Base-by-base conservation (phyloP, 2,113 vertebrate genomes). In the Pelusios castaneus region DNA sequence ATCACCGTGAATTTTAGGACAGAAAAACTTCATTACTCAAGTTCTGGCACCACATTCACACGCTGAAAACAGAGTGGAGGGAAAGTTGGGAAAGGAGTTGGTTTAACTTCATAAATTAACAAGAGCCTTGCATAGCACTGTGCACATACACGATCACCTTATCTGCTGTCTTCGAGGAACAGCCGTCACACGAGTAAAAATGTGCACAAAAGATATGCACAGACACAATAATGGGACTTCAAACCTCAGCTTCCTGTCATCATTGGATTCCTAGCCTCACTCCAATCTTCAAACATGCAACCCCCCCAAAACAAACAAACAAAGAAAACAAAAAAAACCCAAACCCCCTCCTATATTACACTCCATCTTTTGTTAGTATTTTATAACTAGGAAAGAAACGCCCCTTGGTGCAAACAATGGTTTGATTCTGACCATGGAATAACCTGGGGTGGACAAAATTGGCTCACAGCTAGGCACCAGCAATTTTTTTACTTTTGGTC, bases 51-150 rank as follows among this genome's bases (percentile, higher is more conserved):
- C 76, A 45, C 55, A 84, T 52, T 88, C 60, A 60, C 89, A 49
- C 56, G 2, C 73, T 22, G 10, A 41, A 82, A 79, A 14, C 80
- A 70, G 73, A 80, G 8, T 0, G 0, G 45, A 79, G 58, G 8
- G 55, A 52, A 49, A 52, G 51, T 52, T 52, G 51, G 51, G 51
- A 81, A 55, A 22, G 52, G 1, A 43, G 51, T 43, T 47, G 92
- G 93, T 60, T 60, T 80, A 92, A 86, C 95, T 93, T n/a, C 41
- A 31, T 63, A 89, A 94, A 89, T 77, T 89, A 49, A 60, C 1
- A 0, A 55, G 77, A 92, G 95, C 88, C 95, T 47, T 85, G 76
- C 5, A 1, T 22, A 27, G 41, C 76, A 2, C 82, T 79, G 89
- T 54, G 11, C 6, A 12, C 3, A 11, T 2, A 31, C 91, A 80